Evolutionary conservation across 1,140 invertebrate genomes (phyloP), one percentile per base, ranked within the genome.

Genomic region (Drosophila subobscura): DNA sequence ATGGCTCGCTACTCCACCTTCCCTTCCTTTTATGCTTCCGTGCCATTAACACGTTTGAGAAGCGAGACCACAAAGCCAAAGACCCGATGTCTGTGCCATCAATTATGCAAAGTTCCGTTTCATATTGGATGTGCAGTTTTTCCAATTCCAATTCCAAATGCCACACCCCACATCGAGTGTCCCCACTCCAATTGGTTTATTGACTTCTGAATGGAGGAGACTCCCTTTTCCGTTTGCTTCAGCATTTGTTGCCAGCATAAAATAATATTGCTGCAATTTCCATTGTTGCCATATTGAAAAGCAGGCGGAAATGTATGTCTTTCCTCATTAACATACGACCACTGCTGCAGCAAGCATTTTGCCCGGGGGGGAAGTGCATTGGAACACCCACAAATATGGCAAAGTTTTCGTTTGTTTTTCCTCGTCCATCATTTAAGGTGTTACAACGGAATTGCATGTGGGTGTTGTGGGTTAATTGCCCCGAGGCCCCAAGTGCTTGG

Each of bases 31-130:
- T 51, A 57, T 58, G 81, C 83, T 86, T 86, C 81, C 81, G 83
- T 88, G 81, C 83, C 74, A 84, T 73, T 85, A 76, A 84, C 80
- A 84, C 80, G 79, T 83, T 79, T 79, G 53, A 45, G 33, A 37
- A 66, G 33, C 55, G 52, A 23, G 52, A 49, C 54, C 42, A 27
- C 29, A 60, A 47, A 29, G 2, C 25, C 33, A 14, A 29, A 45
- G 60, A 57, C 7, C 25, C 16, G 44, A 16, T 27, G 63, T 67
- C 33, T 51, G 50, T 10, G 4, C 72, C 79, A 72, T 75, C 83
- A 88, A 86, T 86, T 86, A 86, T 88, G 83, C 77, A 78, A 70
- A 88, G 81, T 86, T 86, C 81, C 81, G 79, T 63, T 76, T 61
- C 64, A 49, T 33, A 63, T 63, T 42, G 37, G 44, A 27, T 79